Conservation (phyloP, 2,113 vertebrate genomes). For the Meriones unguiculatus region DNA sequence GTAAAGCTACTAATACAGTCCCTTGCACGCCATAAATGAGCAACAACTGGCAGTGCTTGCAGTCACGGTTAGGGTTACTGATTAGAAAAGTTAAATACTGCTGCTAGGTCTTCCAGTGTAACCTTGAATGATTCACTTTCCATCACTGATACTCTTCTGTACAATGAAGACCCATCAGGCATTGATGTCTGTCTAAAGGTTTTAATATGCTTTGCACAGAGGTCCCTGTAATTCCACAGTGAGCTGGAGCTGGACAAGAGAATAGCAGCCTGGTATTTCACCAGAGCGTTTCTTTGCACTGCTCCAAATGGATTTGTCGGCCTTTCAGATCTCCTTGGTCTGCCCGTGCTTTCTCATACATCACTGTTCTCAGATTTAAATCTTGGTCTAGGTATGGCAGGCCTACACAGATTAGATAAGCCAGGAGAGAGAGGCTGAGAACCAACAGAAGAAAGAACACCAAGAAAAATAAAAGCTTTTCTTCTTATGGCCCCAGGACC, state of each 20-base stretch:
- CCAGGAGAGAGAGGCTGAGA: neutral
- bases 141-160: neutral
- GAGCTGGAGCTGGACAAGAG: neutral
- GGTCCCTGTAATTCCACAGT: neutral
- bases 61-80: neutral
- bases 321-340: neutral
- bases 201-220: neutral
- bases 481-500: neutral
- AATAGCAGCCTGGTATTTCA: neutral
- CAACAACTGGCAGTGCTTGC: neutral
- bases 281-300: neutral
- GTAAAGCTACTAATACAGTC: neutral
- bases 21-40: neutral
- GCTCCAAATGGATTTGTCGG: neutral
- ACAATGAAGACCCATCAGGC: neutral
- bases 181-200: neutral
- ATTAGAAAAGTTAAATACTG: neutral
- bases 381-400: neutral
- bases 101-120: neutral
- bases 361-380: neutral
- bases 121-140: neutral
- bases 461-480: conserved; percentile 27
- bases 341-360: neutral
- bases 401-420: conserved; percentile 25
- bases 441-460: conserved; percentile 18